Evolutionary conservation across 2,888 invertebrate genomes (phyloP), one percentile per base, ranked within the genome.

Genomic region (Aspidapion aeneum): DNA sequence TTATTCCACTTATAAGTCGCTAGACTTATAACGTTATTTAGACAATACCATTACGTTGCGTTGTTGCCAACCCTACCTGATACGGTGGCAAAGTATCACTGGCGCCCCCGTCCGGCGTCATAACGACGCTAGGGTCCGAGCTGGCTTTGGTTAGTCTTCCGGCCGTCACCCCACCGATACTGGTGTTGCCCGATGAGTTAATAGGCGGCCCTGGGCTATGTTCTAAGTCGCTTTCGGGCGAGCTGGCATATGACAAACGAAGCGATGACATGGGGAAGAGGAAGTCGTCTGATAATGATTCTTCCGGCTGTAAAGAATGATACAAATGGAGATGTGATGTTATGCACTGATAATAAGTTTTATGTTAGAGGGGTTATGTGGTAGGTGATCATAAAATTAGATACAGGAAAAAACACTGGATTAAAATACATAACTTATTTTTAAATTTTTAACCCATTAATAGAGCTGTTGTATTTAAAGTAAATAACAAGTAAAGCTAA

Each of bases 251-350:
- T 77, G 96, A 96, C 72, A 96, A 85, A 78, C 96, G 90, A 80
- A 94, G 89, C 77, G 93, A 93, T 73, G 94, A 94, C 96, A 97
- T 96, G 78, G 97, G 97, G 87, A 98, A 98, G 79, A 98, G 90
- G 89, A 97, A 96, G 87, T 98, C 97, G 83, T 98, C 98, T 76
- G 96, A 95, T 80, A 97, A 86, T 80, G 94, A 93, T 83, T 97
- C 96, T 80, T 95, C 94, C 79, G 96, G 95, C 96, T 96, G 86
- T 79, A 82, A 78, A 59, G 61, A 65, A 68, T 58, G 59, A 61
- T 55, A 51, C 49, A 17, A 19, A 57, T 19, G 55, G 17, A 55
- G 12, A 60, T 18, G 55, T 55, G 60, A 18, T 54, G 18, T 55
- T 54, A 60, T 54, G 22, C 18, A 61, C 21, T 22, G n/a, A 48